Percentiles rank a stretch among this genome's conserved stretches.
These are phyloP conservation scores for Apamea anceps DNA, from an alignment of 2,888 invertebrate species.

Conservation along the genomic window DNA sequence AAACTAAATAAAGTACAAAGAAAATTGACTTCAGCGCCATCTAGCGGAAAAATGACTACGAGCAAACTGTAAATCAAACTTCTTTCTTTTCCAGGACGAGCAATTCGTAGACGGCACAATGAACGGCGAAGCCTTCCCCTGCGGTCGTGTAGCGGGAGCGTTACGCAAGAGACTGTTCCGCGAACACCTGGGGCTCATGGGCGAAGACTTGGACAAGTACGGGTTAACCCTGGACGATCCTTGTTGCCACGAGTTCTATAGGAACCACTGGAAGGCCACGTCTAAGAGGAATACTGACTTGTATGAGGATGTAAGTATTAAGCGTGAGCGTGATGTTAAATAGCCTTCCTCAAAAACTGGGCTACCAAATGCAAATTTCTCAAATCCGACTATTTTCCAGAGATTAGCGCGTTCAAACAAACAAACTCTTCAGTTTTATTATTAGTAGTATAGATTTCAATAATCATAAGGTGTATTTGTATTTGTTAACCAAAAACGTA, in stretches of 20 bases:
- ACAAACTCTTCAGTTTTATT: too few species aligned
- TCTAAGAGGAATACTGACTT: constrained; percentile 96
- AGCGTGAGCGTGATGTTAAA: too few species aligned
- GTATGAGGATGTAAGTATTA: constrained; percentile 92
- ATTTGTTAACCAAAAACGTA: not conserved
- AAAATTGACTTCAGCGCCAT: too few species aligned
- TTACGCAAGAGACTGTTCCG: constrained; percentile 96
- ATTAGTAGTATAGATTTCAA: not conserved
- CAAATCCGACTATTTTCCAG: too few species aligned
- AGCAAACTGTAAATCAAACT: not conserved
- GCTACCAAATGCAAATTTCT: too few species aligned
- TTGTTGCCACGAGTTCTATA: constrained; percentile 95
- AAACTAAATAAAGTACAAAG: too few species aligned
- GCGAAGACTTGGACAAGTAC: constrained; percentile 84
- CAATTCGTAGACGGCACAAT: constrained; percentile 95
- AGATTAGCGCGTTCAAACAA: too few species aligned
- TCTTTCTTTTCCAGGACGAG: constrained; percentile 91
- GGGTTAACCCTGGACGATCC: constrained; percentile 94
- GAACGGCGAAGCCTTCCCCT: constrained; percentile 95
- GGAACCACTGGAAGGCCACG: constrained; percentile 94
- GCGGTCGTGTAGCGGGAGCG: constrained; percentile 96
- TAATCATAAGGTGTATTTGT: not conserved
- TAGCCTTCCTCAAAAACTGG: too few species aligned
- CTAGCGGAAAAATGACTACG: too few species aligned
- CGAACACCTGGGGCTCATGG: constrained; percentile 95